phyloP scores from a whole-genome alignment of 2,113 vertebrate genomes.

The Pseudonaja textilis region DNA sequence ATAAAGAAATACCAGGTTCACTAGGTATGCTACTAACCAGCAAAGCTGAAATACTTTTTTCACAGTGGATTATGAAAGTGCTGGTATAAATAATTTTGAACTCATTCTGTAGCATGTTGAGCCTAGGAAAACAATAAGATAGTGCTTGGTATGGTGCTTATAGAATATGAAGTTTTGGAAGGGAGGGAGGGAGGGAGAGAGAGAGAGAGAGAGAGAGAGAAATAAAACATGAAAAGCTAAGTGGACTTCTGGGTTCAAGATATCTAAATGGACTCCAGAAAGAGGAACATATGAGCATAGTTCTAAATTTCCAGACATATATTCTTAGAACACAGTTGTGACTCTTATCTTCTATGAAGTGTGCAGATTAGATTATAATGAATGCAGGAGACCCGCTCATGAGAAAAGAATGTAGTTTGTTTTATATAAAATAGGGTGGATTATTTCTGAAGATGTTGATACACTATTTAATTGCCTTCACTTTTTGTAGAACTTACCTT shows the following conservation, averaged over 20 bases:
- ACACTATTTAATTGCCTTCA: constrained; percentile 25
- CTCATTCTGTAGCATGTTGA: constrained; percentile 28
- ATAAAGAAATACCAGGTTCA: constrained; percentile 53
- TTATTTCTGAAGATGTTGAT: not conserved
- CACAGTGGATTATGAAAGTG: constrained; percentile 55
- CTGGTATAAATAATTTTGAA: constrained; percentile 38
- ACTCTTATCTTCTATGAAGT: constrained; percentile 49
- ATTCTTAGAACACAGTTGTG: constrained; percentile 52
- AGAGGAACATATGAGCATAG: constrained; percentile 40
- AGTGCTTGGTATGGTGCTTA: not conserved
- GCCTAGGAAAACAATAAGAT: constrained; percentile 27
- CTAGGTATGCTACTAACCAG: constrained; percentile 47
- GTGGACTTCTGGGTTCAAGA: constrained; percentile 45
- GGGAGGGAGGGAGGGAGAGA: not conserved
- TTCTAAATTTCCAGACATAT: constrained; percentile 22
- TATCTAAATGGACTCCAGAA: constrained; percentile 43
- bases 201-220: constrained; percentile 5
- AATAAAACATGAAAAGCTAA: constrained; percentile 10
- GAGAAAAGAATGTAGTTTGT: constrained; percentile 1
- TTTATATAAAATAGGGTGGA: constrained; percentile 29
- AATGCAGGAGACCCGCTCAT: not conserved
- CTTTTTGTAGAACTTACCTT: constrained; percentile 6
- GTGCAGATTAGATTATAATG: constrained; percentile 33
- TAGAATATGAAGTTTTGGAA: constrained; percentile 37
- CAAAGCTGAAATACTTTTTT: constrained; percentile 35